These are phyloP conservation scores for Holotrichia oblita DNA, from an alignment of 1,140 invertebrate species.

Conservation along the genomic window DNA sequence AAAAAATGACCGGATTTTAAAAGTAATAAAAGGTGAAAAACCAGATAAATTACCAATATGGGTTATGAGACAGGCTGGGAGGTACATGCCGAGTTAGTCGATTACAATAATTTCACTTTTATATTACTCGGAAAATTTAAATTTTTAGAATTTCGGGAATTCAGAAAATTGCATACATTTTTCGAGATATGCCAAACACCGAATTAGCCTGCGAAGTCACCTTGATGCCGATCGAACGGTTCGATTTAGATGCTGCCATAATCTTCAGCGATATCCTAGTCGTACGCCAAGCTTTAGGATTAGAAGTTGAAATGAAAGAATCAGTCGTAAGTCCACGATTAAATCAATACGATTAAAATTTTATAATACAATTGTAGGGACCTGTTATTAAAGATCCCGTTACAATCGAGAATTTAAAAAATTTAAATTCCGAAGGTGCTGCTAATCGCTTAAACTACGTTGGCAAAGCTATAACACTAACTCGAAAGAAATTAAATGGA, in stretches of 20 bases:
- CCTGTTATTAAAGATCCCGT: constrained; percentile 91
- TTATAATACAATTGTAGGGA: constrained; percentile 73
- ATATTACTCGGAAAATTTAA: constrained; percentile 1
- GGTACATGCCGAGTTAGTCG: constrained; percentile 81
- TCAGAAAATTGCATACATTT: constrained; percentile 87
- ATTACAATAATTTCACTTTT: too few relatives aligned
- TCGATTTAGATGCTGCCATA: constrained; percentile 93
- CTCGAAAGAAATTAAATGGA: constrained; percentile 87
- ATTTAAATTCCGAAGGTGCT: constrained; percentile 77
- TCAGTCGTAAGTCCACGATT: constrained; percentile 71
- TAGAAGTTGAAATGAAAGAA: constrained; percentile 91
- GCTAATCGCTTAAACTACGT: constrained; percentile 86
- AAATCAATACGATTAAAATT: constrained; percentile 28
- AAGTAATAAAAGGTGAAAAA: constrained; percentile 84
- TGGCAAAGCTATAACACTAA: constrained; percentile 92
- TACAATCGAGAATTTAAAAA: constrained; percentile 68
- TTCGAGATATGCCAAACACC: constrained; percentile 91
- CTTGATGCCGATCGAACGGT: constrained; percentile 88
- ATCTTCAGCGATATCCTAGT: constrained; percentile 99
- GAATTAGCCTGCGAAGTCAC: constrained; percentile 93
- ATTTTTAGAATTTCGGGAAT: constrained; percentile 75
- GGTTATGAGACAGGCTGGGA: constrained; percentile 98
- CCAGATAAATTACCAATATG: constrained; percentile 94
- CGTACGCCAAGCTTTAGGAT: constrained; percentile 93
- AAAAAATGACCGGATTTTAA: constrained; percentile 91